Conservation (phyloP, 2,797 vertebrate genomes). For the Epinephelus awoara region DNA sequence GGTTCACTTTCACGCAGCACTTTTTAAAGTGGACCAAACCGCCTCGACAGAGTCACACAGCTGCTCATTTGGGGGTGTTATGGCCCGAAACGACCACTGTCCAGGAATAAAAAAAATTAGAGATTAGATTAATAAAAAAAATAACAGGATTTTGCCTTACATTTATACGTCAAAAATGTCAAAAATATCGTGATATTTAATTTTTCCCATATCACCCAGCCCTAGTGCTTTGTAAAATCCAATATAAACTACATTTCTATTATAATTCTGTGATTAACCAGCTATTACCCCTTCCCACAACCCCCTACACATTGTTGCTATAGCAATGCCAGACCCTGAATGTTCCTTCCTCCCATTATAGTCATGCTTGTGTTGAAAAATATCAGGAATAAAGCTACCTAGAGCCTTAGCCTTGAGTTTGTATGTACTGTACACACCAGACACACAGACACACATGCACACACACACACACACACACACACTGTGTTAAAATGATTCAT, state of each 20-base stretch:
- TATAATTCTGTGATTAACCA: constrained; percentile 21
- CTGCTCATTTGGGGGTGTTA: too few relatives aligned
- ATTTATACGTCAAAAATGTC: too few relatives aligned
- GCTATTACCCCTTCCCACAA: constrained; percentile 37
- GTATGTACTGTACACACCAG: constrained; percentile 10
- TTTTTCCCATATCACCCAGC: too few relatives aligned
- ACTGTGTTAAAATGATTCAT: constrained; percentile 10
- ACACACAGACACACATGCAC: background rate
- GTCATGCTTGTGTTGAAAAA: constrained; percentile 18
- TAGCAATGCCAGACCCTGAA: constrained; percentile 65
- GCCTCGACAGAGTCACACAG: too few relatives aligned
- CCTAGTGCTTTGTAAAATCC: background rate
- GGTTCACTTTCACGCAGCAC: too few relatives aligned
- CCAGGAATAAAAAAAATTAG: too few relatives aligned
- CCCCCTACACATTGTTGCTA: constrained; percentile 69
- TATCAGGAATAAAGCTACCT: constrained; percentile 30
- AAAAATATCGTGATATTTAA: too few relatives aligned
- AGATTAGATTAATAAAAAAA: too few relatives aligned
- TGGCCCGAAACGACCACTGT: too few relatives aligned
- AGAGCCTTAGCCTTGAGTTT: constrained; percentile 60
- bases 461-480: background rate
- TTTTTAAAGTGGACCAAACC: too few relatives aligned
- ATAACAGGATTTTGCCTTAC: too few relatives aligned
- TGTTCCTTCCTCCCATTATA: constrained; percentile 36
- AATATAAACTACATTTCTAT: background rate